phyloP scores from a whole-genome alignment of 2,797 vertebrate genomes.

The Sternarchorhynchus goeldii region DNA sequence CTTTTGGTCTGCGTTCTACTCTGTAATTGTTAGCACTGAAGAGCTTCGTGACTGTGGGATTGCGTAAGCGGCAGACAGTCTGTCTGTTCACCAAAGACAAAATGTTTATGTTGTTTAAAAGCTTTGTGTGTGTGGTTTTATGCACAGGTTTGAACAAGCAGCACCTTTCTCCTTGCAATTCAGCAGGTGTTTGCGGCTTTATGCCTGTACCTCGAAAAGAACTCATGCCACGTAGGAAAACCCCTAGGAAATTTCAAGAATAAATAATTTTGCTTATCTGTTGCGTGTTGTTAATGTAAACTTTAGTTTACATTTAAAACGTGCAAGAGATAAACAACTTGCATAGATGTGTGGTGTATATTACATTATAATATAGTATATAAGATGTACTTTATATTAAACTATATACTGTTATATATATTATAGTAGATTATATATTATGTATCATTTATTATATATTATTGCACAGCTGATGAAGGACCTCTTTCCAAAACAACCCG shows the following conservation, averaged over 20 bases:
- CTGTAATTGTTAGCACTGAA: constrained; percentile 51
- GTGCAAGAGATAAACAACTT: neutral
- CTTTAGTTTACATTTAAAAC: neutral
- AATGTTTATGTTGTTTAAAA: constrained; percentile 49
- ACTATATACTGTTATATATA: too few species aligned
- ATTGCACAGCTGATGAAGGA: too few species aligned
- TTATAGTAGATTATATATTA: too few species aligned
- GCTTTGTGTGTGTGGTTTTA: constrained; percentile 28
- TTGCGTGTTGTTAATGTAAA: constrained; percentile 66
- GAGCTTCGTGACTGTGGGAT: constrained; percentile 40
- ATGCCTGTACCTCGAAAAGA: constrained; percentile 18
- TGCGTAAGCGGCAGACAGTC: constrained; percentile 38
- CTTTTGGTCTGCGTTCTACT: constrained; percentile 3
- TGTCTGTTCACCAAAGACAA: constrained; percentile 41
- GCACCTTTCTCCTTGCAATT: constrained; percentile 14
- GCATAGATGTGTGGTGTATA: neutral
- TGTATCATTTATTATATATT: too few species aligned
- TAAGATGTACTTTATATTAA: too few species aligned
- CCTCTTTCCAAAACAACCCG: too few species aligned
- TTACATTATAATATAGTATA: too few species aligned
- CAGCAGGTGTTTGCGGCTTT: constrained; percentile 28
- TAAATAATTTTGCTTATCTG: constrained; percentile 50
- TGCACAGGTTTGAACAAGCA: constrained; percentile 39
- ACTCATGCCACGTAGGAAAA: constrained; percentile 57
- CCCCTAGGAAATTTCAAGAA: constrained; percentile 29